Conservation (phyloP, 2,888 invertebrate species). For the Megaustenia siamemsis region DNA sequence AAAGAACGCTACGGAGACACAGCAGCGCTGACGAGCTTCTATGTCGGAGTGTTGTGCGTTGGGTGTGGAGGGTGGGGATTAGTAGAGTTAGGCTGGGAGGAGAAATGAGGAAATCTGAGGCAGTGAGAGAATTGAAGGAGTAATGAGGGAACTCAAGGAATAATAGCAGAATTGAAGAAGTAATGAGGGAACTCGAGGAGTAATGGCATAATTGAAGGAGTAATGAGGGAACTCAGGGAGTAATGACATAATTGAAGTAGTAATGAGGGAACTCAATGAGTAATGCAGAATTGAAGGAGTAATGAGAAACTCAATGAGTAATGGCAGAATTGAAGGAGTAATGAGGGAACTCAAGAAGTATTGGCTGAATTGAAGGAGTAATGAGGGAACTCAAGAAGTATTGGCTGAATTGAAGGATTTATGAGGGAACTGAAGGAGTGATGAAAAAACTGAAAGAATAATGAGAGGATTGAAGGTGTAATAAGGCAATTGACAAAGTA, state of each 20-base stretch:
- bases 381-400: neutral
- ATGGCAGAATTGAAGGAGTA: neutral
- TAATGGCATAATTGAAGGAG: neutral
- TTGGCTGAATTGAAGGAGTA: neutral
- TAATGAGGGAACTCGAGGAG: neutral
- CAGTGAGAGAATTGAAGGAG: neutral
- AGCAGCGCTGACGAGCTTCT: no score
- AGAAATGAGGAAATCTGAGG: neutral
- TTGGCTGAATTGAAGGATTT: no score
- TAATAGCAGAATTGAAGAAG: neutral
- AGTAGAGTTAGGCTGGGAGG: no score
- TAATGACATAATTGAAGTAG: neutral
- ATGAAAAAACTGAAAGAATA: no score
- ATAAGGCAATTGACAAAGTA: neutral
- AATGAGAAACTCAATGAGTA: neutral
- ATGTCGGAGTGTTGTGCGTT: no score
- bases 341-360: neutral
- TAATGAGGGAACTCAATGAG: neutral
- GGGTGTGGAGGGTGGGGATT: no score
- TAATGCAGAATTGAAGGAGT: neutral
- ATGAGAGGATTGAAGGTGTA: no score
- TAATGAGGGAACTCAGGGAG: neutral
- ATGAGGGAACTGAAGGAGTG: no score
- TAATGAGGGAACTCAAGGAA: neutral
- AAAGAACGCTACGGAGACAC: no score